Evolutionary conservation across 2,797 vertebrate species (phyloP), one percentile per base, ranked within the genome.

Genomic region (Tachyglossus aculeatus): DNA sequence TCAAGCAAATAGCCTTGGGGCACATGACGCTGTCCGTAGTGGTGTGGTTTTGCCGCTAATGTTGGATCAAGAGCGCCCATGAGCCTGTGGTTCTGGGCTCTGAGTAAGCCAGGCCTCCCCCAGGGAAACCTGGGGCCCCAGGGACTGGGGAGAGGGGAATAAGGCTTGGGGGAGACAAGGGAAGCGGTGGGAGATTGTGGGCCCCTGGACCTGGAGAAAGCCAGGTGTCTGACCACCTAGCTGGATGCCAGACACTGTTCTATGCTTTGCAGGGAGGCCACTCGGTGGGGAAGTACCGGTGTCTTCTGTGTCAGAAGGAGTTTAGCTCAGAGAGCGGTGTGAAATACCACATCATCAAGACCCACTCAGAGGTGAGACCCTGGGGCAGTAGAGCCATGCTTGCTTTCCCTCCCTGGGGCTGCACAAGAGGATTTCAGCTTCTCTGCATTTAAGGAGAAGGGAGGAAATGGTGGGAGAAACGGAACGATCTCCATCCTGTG

Each of bases 341-440:
- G 68, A 99, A 99, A 84, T 99, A 99, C 88, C 97, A 99, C 90
- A 99, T 99, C 87, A 95, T 96, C 88, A 99, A 98, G 92, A 95
- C 96, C 64, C 98, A 99, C 58, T 95, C 96, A 0, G 96, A 97
- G 96, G 97, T 98, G 88, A 85, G 94, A 55, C 6, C 3, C 6
- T 31, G 45, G 44, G 19, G 6, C 47, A 18, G 25, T 27, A 47
- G 19, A 19, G 31, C 27, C 5, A 15, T 48, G 9, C 9, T 48
- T 19, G 9, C 9, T 29, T 22, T 18, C 25, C 9, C 27, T 19
- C 27, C 25, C 15, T 18, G 25, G 8, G 13, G 31, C 18, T n/a
- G n/a, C n/a, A n/a, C n/a, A n/a, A n/a, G 31, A 31, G 16, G 9
- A 18, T 48, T 48, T 29, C 16, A 27, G 45, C 19, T 19, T 29